Evolutionary conservation across 2,797 vertebrate genomes (phyloP).

Genomic region (Cynodonichthys magdalenae): DNA sequence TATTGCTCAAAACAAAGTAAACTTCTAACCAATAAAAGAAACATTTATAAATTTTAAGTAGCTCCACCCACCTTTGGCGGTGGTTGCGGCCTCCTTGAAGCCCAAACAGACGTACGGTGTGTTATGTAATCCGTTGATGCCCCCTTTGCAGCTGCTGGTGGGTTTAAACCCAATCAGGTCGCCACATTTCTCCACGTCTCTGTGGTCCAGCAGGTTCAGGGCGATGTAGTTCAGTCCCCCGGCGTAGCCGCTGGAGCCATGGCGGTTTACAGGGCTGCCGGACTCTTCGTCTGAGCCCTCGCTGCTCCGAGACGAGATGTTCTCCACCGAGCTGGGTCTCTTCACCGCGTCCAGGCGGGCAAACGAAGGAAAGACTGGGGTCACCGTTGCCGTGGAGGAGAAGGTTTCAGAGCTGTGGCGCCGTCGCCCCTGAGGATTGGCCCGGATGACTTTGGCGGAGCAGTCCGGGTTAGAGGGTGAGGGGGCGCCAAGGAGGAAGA

Average conservation of each 20-base stretch:
- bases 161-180: constrained; percentile 72
- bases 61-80: constrained; percentile 75
- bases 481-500: constrained; percentile 75
- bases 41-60: neutral
- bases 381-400: constrained; percentile 85
- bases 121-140: constrained; percentile 75
- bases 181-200: constrained; percentile 66
- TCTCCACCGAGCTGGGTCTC: constrained; percentile 88
- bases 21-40: too few species aligned
- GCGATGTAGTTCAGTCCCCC: constrained; percentile 92
- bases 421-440: constrained; percentile 87
- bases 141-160: constrained; percentile 77
- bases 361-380: constrained; percentile 85
- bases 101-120: constrained; percentile 76
- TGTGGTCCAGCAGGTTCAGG: constrained; percentile 85
- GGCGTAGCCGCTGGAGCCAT: constrained; percentile 83
- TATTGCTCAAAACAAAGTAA: too few species aligned
- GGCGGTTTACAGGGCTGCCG: constrained; percentile 80
- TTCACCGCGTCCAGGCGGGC: constrained; percentile 73
- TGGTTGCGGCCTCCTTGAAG: constrained; percentile 78
- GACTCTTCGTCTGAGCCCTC: constrained; percentile 77
- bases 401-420: constrained; percentile 92
- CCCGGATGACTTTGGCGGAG: constrained; percentile 89
- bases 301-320: constrained; percentile 86
- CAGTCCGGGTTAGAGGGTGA: constrained; percentile 72